Conservation (phyloP, 2,888 invertebrate species). For the Clitarchus hookeri region DNA sequence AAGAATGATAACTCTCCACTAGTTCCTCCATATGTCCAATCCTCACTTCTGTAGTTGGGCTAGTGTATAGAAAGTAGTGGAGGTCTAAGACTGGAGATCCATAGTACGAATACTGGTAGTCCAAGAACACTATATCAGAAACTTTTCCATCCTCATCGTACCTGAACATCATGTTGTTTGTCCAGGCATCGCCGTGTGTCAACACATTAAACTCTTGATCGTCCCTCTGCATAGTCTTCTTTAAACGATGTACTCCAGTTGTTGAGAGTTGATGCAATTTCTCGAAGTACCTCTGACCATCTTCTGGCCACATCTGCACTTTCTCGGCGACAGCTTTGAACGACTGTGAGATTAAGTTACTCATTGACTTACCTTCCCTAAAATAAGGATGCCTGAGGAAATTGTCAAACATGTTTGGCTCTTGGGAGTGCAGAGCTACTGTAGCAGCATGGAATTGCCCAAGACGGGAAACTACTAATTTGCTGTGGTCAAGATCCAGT, state of each 20-base stretch:
- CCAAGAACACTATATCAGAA: neutral
- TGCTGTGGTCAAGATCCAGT: neutral
- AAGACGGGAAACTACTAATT: neutral
- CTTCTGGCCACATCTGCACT: neutral
- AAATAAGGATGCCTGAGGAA: neutral
- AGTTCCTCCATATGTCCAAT: neutral
- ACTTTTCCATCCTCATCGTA: neutral
- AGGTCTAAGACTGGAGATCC: neutral
- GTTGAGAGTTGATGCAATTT: neutral
- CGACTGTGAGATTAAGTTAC: neutral
- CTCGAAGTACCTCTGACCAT: neutral
- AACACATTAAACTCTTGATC: neutral
- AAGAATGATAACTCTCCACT: neutral
- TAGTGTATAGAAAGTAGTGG: neutral
- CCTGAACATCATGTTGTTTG: neutral
- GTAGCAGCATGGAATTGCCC: neutral
- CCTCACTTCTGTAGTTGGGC: neutral
- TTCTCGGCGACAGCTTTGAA: neutral
- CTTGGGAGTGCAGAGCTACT: neutral
- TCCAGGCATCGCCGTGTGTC: neutral
- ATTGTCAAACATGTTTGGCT: neutral
- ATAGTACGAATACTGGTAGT: neutral
- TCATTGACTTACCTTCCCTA: neutral
- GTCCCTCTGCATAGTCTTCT: neutral
- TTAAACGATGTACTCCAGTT: neutral